Percentiles rank a stretch among this genome's conserved stretches.
These are phyloP conservation scores for Brachylomia viminalis DNA, from an alignment of 2,888 invertebrate species.

Conservation along the genomic window DNA sequence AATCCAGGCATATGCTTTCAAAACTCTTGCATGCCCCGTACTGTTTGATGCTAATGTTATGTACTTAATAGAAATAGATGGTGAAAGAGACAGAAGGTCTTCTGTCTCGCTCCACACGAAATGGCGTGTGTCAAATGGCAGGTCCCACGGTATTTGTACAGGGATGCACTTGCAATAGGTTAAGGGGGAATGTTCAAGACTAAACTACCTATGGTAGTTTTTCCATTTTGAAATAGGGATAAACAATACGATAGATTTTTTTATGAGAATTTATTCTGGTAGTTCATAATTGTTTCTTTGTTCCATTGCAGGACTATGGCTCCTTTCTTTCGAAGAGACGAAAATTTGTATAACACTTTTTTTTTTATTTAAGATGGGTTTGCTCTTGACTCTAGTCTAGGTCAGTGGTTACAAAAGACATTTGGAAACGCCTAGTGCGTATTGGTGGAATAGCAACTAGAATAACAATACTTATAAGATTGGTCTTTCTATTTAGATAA, in stretches of 20 bases:
- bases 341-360: too few relatives aligned
- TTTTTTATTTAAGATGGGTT: too few relatives aligned
- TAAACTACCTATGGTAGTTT: not conserved
- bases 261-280: not conserved
- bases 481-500: too few relatives aligned
- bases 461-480: too few relatives aligned
- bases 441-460: too few relatives aligned
- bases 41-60: constrained; percentile 19
- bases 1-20: constrained; percentile 10
- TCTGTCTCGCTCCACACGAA: constrained; percentile 73
- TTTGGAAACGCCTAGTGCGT: too few relatives aligned
- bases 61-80: constrained; percentile 65
- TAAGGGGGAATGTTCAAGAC: not conserved
- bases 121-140: constrained; percentile 85
- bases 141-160: constrained; percentile 79
- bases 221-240: not conserved
- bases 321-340: not conserved
- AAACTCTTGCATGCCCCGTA: not conserved
- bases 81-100: constrained; percentile 49
- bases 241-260: not conserved
- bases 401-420: too few relatives aligned
- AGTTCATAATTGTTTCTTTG: not conserved
- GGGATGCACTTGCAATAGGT: constrained; percentile 67
- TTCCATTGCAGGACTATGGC: not conserved
- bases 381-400: too few relatives aligned